Evolutionary conservation across 2,797 vertebrate genomes (phyloP).

Genomic region (Rousettus madagascariensis): DNA sequence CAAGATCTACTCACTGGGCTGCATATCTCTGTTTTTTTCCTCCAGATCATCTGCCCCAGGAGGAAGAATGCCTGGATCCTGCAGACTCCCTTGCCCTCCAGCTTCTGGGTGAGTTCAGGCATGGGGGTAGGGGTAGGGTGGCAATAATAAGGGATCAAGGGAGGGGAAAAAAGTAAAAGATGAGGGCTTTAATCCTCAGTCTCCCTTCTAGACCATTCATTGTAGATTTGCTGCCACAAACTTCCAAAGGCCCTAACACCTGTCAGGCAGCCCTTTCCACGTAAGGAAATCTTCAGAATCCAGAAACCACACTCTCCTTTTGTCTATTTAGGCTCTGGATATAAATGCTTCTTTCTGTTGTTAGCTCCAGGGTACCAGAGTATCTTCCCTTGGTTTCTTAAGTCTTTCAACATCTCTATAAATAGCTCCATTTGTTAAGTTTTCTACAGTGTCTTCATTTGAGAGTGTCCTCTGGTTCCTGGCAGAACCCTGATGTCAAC

Average conservation of each 20-base stretch:
- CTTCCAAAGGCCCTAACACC: background rate
- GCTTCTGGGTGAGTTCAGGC: background rate
- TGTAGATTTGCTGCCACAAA: background rate
- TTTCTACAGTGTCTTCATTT: background rate
- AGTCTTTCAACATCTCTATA: background rate
- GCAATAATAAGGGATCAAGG: background rate
- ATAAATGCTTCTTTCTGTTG: background rate
- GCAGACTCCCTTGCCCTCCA: background rate
- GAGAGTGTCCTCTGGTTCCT: background rate
- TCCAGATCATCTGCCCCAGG: background rate
- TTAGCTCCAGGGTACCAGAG: background rate
- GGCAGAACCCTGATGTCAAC: background rate
- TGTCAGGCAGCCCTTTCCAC: background rate
- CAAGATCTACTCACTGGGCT: background rate
- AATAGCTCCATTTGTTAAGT: background rate
- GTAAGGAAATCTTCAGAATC: background rate
- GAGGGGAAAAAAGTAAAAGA: background rate
- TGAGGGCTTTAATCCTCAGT: background rate
- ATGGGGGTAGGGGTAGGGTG: background rate
- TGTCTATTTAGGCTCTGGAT: background rate
- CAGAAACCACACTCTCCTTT: background rate
- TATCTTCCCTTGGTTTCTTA: background rate
- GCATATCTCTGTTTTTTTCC: background rate
- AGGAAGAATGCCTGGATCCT: background rate
- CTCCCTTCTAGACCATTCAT: background rate